Conservation (phyloP, 2,113 vertebrate genomes). For the Echinops telfairi region DNA sequence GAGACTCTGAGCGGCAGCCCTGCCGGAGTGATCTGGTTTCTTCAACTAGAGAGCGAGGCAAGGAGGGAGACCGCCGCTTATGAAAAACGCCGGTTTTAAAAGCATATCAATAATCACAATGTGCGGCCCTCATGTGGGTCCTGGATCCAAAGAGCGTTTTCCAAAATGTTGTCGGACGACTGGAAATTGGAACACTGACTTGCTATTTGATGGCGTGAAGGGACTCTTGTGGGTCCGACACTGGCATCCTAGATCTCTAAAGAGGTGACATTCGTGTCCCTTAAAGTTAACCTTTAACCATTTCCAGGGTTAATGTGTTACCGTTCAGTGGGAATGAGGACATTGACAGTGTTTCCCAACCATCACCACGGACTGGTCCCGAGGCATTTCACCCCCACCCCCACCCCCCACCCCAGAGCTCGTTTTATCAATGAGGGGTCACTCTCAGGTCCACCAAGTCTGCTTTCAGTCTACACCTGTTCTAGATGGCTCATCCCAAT, state of each 20-base stretch:
- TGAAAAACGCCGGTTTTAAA: not conserved
- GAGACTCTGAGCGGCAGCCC: not conserved
- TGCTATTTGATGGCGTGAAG: conserved; percentile 11
- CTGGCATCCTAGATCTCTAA: not conserved
- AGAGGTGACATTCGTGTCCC: not conserved
- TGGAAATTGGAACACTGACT: conserved; percentile 16
- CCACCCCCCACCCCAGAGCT: not conserved
- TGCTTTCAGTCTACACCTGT: not conserved
- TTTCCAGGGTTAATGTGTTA: not conserved
- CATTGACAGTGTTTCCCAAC: not conserved
- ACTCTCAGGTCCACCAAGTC: not conserved
- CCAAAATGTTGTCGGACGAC: not conserved
- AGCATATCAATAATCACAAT: not conserved
- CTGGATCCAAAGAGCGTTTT: not conserved
- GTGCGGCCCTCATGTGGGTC: not conserved
- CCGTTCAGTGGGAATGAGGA: not conserved
- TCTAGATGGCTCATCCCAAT: not conserved
- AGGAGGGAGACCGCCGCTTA: too few relatives aligned
- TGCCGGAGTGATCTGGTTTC: not conserved
- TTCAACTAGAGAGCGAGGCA: not conserved
- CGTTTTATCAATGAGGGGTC: not conserved
- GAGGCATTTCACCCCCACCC: not conserved
- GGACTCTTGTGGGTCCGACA: not conserved
- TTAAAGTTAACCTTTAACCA: not conserved
- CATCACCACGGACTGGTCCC: not conserved